These are phyloP conservation scores for Opisthograptis luteolata DNA, from an alignment of 2,888 invertebrate species.

Conservation along the genomic window DNA sequence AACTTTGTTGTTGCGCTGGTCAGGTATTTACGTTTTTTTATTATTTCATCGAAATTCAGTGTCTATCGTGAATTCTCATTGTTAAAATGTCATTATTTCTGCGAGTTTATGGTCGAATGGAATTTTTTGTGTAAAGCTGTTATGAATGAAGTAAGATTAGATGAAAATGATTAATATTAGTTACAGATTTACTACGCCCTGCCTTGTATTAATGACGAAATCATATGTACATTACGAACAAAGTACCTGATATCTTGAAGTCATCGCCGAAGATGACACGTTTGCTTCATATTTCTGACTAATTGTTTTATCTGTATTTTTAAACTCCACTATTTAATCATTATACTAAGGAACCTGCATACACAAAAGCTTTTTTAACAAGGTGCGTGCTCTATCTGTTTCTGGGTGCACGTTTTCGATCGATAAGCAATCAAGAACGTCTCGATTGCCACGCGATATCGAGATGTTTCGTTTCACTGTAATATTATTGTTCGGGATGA, in stretches of 20 bases:
- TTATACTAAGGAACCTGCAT: conserved; percentile 21
- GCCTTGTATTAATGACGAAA: neutral
- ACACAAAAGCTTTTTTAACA: conserved; percentile 15
- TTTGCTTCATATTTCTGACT: conserved; percentile 22
- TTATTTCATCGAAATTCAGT: neutral
- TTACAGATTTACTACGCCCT: too few relatives aligned
- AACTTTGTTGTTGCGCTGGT: conserved; percentile 10
- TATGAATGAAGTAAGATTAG: too few relatives aligned
- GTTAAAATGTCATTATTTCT: too few relatives aligned
- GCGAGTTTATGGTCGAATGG: too few relatives aligned
- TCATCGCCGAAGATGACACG: conserved; percentile 1
- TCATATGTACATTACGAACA: neutral
- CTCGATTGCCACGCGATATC: conserved; percentile 27
- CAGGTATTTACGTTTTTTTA: conserved; percentile 2
- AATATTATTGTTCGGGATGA: conserved; percentile 18
- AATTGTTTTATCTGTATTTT: conserved; percentile 24
- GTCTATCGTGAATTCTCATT: too few relatives aligned
- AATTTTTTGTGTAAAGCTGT: too few relatives aligned
- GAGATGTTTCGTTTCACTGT: conserved; percentile 25
- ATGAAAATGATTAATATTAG: too few relatives aligned
- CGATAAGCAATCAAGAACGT: conserved; percentile 29
- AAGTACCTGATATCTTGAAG: neutral
- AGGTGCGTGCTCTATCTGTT: conserved; percentile 39
- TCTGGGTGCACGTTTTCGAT: conserved; percentile 32
- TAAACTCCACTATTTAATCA: conserved; percentile 13